Evolutionary conservation across 2,888 invertebrate species (phyloP), one percentile per base, ranked within the genome.

Genomic region (Acanthosepion pharaonis): DNA sequence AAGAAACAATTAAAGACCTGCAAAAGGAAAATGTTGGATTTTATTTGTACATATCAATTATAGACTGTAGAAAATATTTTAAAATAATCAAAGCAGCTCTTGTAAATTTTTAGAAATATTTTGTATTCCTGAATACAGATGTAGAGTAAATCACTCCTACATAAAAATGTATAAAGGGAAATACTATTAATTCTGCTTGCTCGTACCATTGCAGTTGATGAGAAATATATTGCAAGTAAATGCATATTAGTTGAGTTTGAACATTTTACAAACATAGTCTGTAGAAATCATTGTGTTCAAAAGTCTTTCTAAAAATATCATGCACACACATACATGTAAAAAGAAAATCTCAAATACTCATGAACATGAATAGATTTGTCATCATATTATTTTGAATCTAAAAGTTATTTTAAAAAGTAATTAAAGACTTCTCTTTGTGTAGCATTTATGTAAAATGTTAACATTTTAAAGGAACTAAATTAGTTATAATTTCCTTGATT

Each of bases 151-250:
- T 78, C 11, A 11, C 23, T n/a, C 18, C 78, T 78, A 78, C 33
- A n/a, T 78, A n/a, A n/a, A 78, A n/a, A 78, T 78, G 78, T 78
- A 78, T 78, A 11, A 78, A 78, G n/a, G 78, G n/a, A 33, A 78
- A 78, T 78, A 49, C 93, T 93, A 25, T 53, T 93, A 93, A 53
- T 93, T 51, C 93, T 93, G 93, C 93, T 93, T 93, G 93, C 93
- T 93, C 49, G 53, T 93, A 53, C 15, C n/a, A 93, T 93, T 93
- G 93, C 93, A 93, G 53, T 53, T 28, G 53, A 53, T 49, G n/a
- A 33, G n/a, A 93, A 93, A 93, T 23, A 18, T 5, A 93, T 53
- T 53, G 93, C 53, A 49, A 93, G n/a, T 93, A 53, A 93, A 93
- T 93, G 49, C 53, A 49, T 51, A 49, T 93, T 78, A 78, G 78